Evolutionary conservation across 2,113 vertebrate species (phyloP), one percentile per base, ranked within the genome.

Genomic region (Chloebia gouldiae): DNA sequence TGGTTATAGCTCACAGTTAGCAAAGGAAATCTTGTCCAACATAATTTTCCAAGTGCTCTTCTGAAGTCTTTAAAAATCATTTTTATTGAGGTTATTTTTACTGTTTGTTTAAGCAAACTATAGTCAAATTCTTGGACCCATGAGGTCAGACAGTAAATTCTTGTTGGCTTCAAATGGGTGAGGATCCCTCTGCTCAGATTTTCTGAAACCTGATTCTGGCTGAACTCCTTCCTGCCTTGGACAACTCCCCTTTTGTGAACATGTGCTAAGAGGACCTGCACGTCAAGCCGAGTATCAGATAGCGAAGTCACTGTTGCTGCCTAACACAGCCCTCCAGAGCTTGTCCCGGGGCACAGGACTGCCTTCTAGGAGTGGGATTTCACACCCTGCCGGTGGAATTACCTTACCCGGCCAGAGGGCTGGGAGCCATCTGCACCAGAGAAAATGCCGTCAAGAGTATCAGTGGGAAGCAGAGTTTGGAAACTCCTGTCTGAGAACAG

Each of bases 401-500:
- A 31, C 68, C 25, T 45, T 63, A 20, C 50, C 79, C 0, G 0
- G 63, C 84, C 81, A 10, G 37, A 10, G 66, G 49, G 50, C 78
- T 76, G 91, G 66, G 63, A 66, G 56, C 42, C 47, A 14, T 24
- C 94, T 39, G 76, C 69, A 44, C 37, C 91, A 75, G 19, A 88
- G 79, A 81, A 57, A 73, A 35, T 86, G 71, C 44, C 35, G 0
- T 65, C 81, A 23, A 63, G 40, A 84, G 70, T 84, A 69, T 92
- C 78, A 85, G n/a, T 94, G 90, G 51, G 75, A 89, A 87, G 21
- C 72, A 78, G 63, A 88, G 75, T 83, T 82, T 92, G 94, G 85
- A 88, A 90, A 64, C 75, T 63, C 66, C 81, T 85, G 59, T 70
- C 17, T 93, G 94, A 92, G 81, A 89, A 33, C 91, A 96, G 95